phyloP scores from a whole-genome alignment of 1,140 invertebrate genomes.

The Aphidius ervi region DNA sequence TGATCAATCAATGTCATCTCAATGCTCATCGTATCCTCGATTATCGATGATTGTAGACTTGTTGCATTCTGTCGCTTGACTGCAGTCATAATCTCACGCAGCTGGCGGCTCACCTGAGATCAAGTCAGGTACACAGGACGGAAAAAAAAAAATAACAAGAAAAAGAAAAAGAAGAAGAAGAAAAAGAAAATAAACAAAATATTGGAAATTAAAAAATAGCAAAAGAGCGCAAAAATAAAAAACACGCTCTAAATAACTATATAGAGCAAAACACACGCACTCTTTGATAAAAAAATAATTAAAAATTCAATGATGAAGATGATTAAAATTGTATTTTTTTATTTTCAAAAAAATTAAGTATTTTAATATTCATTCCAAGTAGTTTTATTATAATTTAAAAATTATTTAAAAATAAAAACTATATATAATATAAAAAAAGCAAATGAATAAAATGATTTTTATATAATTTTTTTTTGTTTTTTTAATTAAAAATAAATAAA shows the following conservation, averaged over 20 bases:
- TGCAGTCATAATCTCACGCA: slow-evolving; percentile 51
- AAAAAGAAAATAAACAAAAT: background rate
- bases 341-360: too few relatives aligned
- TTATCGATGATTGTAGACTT: slow-evolving; percentile 43
- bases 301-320: background rate
- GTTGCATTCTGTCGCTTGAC: slow-evolving; percentile 49
- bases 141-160: slow-evolving; percentile 24
- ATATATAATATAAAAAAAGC: background rate
- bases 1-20: slow-evolving; percentile 52
- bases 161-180: background rate
- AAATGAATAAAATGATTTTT: background rate
- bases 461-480: background rate
- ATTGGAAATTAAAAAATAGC: background rate
- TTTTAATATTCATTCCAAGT: too few relatives aligned
- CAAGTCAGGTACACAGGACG: slow-evolving; percentile 45
- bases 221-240: slow-evolving; percentile 9
- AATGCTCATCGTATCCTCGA: slow-evolving; percentile 50
- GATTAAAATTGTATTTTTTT: background rate
- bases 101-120: slow-evolving; percentile 51
- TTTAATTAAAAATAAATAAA: background rate
- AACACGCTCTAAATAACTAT: background rate
- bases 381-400: too few relatives aligned
- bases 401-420: too few relatives aligned
- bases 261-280: too few relatives aligned
- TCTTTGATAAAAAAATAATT: too few relatives aligned